Evolutionary conservation across 1,140 invertebrate genomes (phyloP).

Genomic region (Calycopis cecrops): DNA sequence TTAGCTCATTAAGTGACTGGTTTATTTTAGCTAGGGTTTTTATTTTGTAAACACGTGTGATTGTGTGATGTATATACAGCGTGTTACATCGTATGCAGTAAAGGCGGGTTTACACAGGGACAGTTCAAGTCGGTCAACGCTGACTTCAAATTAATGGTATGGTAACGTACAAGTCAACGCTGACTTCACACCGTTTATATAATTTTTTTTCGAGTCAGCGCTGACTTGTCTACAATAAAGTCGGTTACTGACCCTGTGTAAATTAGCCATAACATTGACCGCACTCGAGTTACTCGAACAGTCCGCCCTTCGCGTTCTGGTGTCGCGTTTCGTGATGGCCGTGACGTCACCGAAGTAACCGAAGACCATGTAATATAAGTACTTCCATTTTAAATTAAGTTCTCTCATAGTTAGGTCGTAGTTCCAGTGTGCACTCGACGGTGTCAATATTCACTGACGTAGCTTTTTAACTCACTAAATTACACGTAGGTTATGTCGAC

Average conservation of each 20-base stretch:
- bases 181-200: too few relatives aligned
- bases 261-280: neutral
- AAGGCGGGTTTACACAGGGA: neutral
- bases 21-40: constrained; percentile 63
- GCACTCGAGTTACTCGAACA: neutral
- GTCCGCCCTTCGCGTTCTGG: neutral
- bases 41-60: constrained; percentile 70
- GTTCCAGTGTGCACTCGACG: constrained; percentile 45
- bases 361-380: constrained; percentile 55
- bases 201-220: too few relatives aligned
- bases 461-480: constrained; percentile 15
- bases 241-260: too few relatives aligned
- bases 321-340: neutral
- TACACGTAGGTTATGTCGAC: constrained; percentile 5
- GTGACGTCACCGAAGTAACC: neutral
- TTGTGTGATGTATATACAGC: constrained; percentile 65
- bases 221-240: too few relatives aligned
- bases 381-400: constrained; percentile 67
- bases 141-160: neutral
- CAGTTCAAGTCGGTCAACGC: neutral
- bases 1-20: constrained; percentile 70
- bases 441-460: constrained; percentile 52
- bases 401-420: constrained; percentile 63
- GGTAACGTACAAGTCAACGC: too few relatives aligned
- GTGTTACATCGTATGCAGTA: constrained; percentile 27